Conservation (phyloP, 2,797 vertebrate genomes). For the Sebastes hubbsi region DNA sequence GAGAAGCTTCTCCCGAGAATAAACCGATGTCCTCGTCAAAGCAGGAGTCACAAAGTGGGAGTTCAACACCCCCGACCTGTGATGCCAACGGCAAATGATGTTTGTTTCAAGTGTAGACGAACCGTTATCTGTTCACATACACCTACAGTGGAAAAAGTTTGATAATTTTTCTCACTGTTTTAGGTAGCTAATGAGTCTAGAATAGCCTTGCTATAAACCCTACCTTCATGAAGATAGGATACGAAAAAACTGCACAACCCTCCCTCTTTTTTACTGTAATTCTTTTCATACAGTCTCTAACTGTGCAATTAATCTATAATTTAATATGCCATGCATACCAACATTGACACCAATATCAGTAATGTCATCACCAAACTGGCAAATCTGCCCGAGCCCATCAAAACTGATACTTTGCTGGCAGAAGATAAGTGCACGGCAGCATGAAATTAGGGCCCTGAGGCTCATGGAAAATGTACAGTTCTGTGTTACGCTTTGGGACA, state of each 20-base stretch:
- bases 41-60: conserved; percentile 53
- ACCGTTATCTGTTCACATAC: neutral
- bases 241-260: neutral
- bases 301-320: neutral
- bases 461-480: conserved; percentile 52
- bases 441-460: conserved; percentile 40
- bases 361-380: conserved; percentile 5
- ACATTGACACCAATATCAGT: neutral
- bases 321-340: neutral
- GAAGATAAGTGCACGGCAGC: conserved; percentile 20
- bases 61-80: conserved; percentile 35
- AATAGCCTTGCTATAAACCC: neutral
- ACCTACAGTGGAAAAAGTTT: neutral
- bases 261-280: neutral
- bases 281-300: neutral
- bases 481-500: conserved; percentile 45
- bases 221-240: neutral
- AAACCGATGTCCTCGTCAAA: conserved; percentile 55
- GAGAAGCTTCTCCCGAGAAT: conserved; percentile 38
- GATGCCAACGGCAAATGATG: conserved; percentile 30
- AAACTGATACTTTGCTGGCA: conserved; percentile 35
- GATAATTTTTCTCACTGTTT: neutral
- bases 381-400: conserved; percentile 23
- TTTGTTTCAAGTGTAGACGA: conserved; percentile 19
- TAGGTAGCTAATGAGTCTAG: neutral